Conservation (phyloP, 2,113 vertebrate genomes). For the Grammomys dolichurus region DNA sequence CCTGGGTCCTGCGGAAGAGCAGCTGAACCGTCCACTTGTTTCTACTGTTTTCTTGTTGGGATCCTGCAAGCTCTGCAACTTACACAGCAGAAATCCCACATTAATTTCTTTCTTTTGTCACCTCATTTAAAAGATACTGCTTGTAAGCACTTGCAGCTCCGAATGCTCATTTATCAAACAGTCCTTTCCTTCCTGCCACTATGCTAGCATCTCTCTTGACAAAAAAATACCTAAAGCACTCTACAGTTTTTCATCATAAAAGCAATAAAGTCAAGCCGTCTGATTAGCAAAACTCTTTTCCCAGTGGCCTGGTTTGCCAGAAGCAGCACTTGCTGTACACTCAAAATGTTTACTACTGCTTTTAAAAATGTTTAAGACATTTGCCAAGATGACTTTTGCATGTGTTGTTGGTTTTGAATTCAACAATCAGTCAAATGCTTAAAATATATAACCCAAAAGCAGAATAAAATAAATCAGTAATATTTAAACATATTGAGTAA, state of each 20-base stretch:
- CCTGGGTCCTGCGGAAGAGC: neutral
- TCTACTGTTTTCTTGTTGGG: constrained; percentile 37
- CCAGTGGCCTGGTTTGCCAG: constrained; percentile 53
- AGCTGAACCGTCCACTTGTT: neutral
- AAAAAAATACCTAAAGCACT: constrained; percentile 56
- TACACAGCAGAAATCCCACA: neutral
- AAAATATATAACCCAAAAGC: constrained; percentile 60
- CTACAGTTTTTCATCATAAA: constrained; percentile 53
- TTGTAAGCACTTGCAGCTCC: constrained; percentile 9
- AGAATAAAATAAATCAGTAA: constrained; percentile 59
- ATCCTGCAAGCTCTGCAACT: constrained; percentile 25
- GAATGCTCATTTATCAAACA: constrained; percentile 43
- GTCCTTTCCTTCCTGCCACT: neutral
- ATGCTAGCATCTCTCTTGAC: constrained; percentile 41
- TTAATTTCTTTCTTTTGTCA: neutral
- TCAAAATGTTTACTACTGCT: constrained; percentile 48
- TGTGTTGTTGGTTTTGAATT: constrained; percentile 67
- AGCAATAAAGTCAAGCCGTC: constrained; percentile 71
- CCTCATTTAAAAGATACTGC: constrained; percentile 40
- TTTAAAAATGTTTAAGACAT: constrained; percentile 49
- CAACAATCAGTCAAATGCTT: constrained; percentile 47
- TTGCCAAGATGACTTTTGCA: constrained; percentile 53
- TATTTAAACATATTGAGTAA: constrained; percentile 65
- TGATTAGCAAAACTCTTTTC: constrained; percentile 58
- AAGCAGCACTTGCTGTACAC: constrained; percentile 63